phyloP scores from a whole-genome alignment of 2,888 invertebrate species.

The Idaea biselata region DNA sequence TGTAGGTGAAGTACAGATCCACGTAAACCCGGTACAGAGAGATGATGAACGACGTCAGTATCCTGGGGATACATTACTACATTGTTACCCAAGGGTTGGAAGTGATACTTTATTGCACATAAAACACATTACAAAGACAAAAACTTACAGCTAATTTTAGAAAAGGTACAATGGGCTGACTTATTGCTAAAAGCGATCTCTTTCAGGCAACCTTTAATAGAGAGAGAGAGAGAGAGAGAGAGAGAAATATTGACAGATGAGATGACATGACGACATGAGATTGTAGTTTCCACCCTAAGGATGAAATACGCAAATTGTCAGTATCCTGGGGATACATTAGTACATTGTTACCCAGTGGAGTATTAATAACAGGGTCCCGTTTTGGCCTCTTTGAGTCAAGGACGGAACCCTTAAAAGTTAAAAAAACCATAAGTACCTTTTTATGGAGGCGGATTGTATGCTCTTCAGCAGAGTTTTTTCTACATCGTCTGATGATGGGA shows the following conservation, averaged over 20 bases:
- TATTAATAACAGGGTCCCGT: too few species aligned
- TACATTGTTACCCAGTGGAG: neutral
- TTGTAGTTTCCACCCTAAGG: too few species aligned
- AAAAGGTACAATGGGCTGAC: too few species aligned
- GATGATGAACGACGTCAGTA: slow-evolving; percentile 90
- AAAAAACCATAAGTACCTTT: slow-evolving; percentile 66
- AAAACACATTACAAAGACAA: too few species aligned
- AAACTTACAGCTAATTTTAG: too few species aligned
- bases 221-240: too few species aligned
- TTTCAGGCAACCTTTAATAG: slow-evolving; percentile 95
- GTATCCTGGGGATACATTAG: slow-evolving; percentile 76
- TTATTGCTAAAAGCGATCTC: too few species aligned
- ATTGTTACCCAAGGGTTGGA: neutral
- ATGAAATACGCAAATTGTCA: slow-evolving; percentile 94
- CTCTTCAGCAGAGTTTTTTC: slow-evolving; percentile 83
- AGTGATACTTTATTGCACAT: neutral
- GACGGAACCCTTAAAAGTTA: neutral
- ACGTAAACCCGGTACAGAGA: slow-evolving; percentile 94
- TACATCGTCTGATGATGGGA: slow-evolving; percentile 76
- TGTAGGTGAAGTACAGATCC: slow-evolving; percentile 97
- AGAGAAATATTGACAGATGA: too few species aligned
- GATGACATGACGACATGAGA: too few species aligned
- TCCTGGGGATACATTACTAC: slow-evolving; percentile 74
- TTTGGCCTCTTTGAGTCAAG: too few species aligned
- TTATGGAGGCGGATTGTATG: slow-evolving; percentile 77